These are phyloP conservation scores for Trichoplusia ni DNA, from an alignment of 1,140 invertebrate genomes.

Conservation along the genomic window DNA sequence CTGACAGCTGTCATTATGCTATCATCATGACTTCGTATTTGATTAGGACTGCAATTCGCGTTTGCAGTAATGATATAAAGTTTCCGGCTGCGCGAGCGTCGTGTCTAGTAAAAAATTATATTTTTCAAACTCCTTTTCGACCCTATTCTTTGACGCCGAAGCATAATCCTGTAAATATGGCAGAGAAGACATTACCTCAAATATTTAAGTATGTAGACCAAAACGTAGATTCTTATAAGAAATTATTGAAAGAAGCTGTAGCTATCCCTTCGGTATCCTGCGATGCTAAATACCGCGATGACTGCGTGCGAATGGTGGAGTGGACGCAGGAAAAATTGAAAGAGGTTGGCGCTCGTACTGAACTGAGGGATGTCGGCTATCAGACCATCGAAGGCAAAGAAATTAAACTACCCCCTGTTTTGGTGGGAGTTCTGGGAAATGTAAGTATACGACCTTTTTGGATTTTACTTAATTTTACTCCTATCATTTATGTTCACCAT, in stretches of 20 bases:
- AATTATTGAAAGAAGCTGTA: conserved; percentile 92
- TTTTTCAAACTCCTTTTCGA: conserved; percentile 20
- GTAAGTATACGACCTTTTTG: too few relatives aligned
- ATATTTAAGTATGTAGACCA: conserved; percentile 88
- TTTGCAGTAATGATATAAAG: conserved; percentile 43
- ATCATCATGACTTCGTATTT: conserved; percentile 39
- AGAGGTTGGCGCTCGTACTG: conserved; percentile 88
- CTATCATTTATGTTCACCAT: too few relatives aligned
- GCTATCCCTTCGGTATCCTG: conserved; percentile 98
- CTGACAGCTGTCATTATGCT: conserved; percentile 1
- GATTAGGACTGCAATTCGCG: conserved; percentile 32
- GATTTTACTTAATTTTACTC: too few relatives aligned
- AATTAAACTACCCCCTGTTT: conserved; percentile 92
- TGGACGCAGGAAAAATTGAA: conserved; percentile 90
- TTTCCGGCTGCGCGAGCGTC: conserved; percentile 46
- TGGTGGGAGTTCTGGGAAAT: conserved; percentile 92
- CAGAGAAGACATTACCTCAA: conserved; percentile 63
- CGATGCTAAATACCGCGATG: conserved; percentile 89
- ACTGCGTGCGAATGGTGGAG: conserved; percentile 86
- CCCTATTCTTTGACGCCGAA: conserved; percentile 46
- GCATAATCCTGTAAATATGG: conserved; percentile 59
- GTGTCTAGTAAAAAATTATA: conserved; percentile 25
- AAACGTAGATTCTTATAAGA: conserved; percentile 90
- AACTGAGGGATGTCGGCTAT: conserved; percentile 91
- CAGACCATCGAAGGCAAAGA: conserved; percentile 88